These are phyloP conservation scores for Ectropis grisescens DNA, from an alignment of 1,140 invertebrate genomes.

Conservation along the genomic window DNA sequence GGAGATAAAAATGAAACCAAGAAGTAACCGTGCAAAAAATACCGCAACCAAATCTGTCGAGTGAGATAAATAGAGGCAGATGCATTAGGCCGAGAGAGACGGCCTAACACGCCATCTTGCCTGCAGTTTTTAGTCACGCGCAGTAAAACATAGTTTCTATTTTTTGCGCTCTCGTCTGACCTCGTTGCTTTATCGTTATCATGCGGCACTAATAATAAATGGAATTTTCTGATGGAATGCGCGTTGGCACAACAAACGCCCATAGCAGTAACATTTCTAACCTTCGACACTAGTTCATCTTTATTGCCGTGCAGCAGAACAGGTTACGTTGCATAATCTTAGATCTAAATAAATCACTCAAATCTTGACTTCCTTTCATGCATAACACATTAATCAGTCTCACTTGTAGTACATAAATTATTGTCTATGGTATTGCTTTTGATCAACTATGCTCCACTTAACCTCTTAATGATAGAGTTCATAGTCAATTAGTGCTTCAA, in stretches of 20 bases:
- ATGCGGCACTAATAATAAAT: conserved; percentile 60
- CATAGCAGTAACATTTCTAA: conserved; percentile 49
- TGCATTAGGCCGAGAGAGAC: conserved; percentile 30
- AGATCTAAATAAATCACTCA: no score
- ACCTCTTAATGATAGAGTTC: conserved; percentile 52
- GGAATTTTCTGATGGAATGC: conserved; percentile 47
- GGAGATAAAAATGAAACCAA: conserved; percentile 35
- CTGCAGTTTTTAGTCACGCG: conserved; percentile 62
- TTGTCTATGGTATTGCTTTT: no score
- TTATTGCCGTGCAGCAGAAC: conserved; percentile 21
- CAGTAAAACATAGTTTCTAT: conserved; percentile 56
- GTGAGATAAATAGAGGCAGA: conserved; percentile 19
- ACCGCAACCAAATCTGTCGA: conserved; percentile 44
- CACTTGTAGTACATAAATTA: no score
- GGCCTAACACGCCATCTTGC: conserved; percentile 45
- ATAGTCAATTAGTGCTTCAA: conserved; percentile 48
- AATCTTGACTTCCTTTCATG: no score
- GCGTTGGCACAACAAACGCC: conserved; percentile 29
- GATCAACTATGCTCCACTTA: conserved; percentile 42
- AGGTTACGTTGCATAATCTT: no score
- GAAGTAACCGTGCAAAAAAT: no score
- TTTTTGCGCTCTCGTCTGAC: conserved; percentile 63
- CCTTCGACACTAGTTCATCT: conserved; percentile 37
- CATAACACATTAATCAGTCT: no score
- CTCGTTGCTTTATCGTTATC: conserved; percentile 67